Evolutionary conservation across 2,888 invertebrate genomes (phyloP), one percentile per base, ranked within the genome.

Genomic region (Ophion slaviceki): DNA sequence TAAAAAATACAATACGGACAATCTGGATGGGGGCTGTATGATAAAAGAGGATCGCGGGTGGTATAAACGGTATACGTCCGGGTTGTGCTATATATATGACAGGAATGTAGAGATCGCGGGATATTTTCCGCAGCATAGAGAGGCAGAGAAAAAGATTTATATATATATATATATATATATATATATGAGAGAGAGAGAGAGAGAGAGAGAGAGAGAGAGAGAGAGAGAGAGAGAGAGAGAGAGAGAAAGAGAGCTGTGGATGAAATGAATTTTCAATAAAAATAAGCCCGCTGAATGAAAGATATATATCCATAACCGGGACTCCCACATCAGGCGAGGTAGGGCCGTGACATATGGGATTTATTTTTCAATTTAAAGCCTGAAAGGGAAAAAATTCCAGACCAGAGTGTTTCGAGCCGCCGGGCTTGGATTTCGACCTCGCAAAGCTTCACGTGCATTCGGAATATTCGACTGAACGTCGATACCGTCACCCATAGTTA

Each of bases 251-350:
- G 64, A 17, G 64, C 4, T 36, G 59, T 68, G 72, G 75, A 72
- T 81, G 71, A 86, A 90, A 89, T 87, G 87, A 88, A 87, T 88
- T 89, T 88, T 87, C 88, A 89, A 89, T 89, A 88, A 88, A 87
- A 81, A 84, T 86, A 88, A 86, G 87, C 87, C 57, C 67, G 45
- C 53, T 70, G 84, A 68, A 88, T 79, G 85, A 86, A 66, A 80
- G 77, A 72, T 80, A 78, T 81, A 64, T 75, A 45, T 47, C 32
- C 66, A 68, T 77, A 57, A 62, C 72, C 32, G 72, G 74, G 75
- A 59, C 47, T 40, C 53, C 70, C 68, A 61, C 81, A 80, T 81
- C 86, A 74, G 66, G 76, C 76, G 72, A 72, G 68, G 20, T 57
- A 78, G 71, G 40, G 80, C 28, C 62, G 45, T 77, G 80, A 86